phyloP scores from a whole-genome alignment of 2,797 vertebrate species.

The Sciurus vulgaris region DNA sequence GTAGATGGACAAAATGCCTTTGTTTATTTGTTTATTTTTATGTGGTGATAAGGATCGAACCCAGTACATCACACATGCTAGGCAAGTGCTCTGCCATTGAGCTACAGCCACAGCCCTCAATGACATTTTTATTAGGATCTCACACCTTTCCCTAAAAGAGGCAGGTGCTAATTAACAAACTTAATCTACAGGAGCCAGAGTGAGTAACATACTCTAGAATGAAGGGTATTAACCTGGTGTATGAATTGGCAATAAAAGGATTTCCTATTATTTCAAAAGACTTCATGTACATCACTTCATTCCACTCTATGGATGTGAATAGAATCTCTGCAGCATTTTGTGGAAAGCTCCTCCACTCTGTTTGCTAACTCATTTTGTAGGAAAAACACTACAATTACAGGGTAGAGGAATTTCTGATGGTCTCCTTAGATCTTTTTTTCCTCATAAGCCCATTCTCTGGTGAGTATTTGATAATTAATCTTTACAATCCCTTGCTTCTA shows the following conservation, averaged over 20 bases:
- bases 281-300: conserved; percentile 22
- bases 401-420: conserved; percentile 34
- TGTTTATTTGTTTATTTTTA: no score
- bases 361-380: conserved; percentile 19
- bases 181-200: background rate
- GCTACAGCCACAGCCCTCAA: no score
- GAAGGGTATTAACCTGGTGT: background rate
- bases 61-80: no score
- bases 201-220: background rate
- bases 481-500: background rate
- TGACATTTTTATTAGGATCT: background rate
- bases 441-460: background rate
- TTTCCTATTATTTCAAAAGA: background rate
- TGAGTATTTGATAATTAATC: background rate
- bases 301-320: background rate
- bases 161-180: conserved; percentile 10
- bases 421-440: conserved; percentile 35
- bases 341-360: conserved; percentile 2
- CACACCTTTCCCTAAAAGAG: background rate
- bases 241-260: background rate
- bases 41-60: no score
- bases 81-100: no score
- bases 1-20: no score
- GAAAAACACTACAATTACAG: conserved; percentile 48
- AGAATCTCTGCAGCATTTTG: background rate